Evolutionary conservation across 2,797 vertebrate genomes (phyloP), one percentile per base, ranked within the genome.

Genomic region (Prionace glauca): DNA sequence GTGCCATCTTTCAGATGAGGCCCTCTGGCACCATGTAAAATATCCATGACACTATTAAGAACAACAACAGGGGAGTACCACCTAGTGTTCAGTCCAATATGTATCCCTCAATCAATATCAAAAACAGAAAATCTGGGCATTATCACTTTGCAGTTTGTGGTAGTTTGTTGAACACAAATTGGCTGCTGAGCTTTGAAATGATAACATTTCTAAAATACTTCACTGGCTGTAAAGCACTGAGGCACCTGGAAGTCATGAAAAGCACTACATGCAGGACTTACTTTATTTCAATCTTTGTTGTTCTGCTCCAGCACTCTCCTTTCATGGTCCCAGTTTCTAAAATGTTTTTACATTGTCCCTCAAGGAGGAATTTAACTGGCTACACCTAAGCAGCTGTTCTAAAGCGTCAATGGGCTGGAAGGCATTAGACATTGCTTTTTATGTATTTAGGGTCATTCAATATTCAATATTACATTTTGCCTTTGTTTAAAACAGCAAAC

Each of bases 341-440:
- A 84, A 84, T 88, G 22, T 88, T 88, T 88, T 29, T 29, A 88
- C 86, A 32, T 60, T 88, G 86, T 88, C 86, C 86, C 86, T 60
- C 50, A 45, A 32, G 86, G 16, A 88, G 26, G 26, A 60, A 60
- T 88, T 60, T 60, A 29, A 60, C 24, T 32, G 86, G 50, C 11
- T 60, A 32, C 56, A 88, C 10, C 81, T 84, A 84, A 84, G 36
- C 41, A 84, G 81, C 41, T 24, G 8, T 45, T 84, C 20, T 84
- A 41, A 84, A 84, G 81, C 50, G 26, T 29, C 56, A 29, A 32
- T 88, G 24, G 29, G 24, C 26, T 88, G 14, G 50, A 14, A 14
- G 50, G 50, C 14, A 26, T 60, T 56, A 88, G 86, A 26, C 24
- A 88, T 56, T 10, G 29, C 56, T 14, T 88, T 88, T 56, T 2